Evolutionary conservation across 2,797 vertebrate genomes (phyloP).

Genomic region (Eupleurogrammus muticus): DNA sequence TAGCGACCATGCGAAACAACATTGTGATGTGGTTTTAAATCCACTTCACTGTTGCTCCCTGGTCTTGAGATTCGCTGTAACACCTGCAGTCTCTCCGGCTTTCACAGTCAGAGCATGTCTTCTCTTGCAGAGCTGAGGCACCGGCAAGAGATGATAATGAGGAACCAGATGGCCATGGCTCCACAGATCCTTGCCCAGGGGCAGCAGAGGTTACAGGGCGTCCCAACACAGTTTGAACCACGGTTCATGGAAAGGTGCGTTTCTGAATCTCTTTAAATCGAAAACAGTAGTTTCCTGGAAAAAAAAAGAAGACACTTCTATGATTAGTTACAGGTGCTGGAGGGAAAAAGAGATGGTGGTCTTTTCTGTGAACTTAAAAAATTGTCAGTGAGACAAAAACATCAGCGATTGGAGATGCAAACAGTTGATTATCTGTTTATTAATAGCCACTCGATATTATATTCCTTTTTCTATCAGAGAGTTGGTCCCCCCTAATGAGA

Average conservation of each 20-base stretch:
- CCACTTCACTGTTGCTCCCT: not conserved
- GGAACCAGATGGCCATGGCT: slow-evolving; percentile 93
- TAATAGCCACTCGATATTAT: not conserved
- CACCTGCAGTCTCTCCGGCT: slow-evolving; percentile 10
- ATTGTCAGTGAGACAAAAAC: not conserved
- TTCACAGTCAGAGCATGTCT: slow-evolving; percentile 32
- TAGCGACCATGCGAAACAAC: not conserved
- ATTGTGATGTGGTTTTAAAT: not conserved
- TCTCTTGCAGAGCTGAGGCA: slow-evolving; percentile 88
- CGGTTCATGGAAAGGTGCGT: slow-evolving; percentile 90
- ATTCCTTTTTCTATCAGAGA: slow-evolving; percentile 81
- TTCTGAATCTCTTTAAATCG: slow-evolving; percentile 20
- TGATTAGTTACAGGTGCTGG: not conserved
- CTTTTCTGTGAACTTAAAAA: not conserved
- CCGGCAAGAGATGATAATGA: slow-evolving; percentile 91
- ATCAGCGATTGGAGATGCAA: not conserved
- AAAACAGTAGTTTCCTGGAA: slow-evolving; percentile 5
- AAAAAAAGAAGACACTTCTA: slow-evolving; percentile 1
- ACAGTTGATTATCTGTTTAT: not conserved
- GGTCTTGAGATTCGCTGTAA: not conserved
- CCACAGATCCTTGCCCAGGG: slow-evolving; percentile 88
- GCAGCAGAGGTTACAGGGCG: slow-evolving; percentile 89
- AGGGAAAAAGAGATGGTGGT: not conserved
- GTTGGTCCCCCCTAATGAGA: slow-evolving; percentile 86
- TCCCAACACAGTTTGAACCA: slow-evolving; percentile 89